These are phyloP conservation scores for Clarias batrachus DNA, from an alignment of 2,113 vertebrate species.

Conservation along the genomic window DNA sequence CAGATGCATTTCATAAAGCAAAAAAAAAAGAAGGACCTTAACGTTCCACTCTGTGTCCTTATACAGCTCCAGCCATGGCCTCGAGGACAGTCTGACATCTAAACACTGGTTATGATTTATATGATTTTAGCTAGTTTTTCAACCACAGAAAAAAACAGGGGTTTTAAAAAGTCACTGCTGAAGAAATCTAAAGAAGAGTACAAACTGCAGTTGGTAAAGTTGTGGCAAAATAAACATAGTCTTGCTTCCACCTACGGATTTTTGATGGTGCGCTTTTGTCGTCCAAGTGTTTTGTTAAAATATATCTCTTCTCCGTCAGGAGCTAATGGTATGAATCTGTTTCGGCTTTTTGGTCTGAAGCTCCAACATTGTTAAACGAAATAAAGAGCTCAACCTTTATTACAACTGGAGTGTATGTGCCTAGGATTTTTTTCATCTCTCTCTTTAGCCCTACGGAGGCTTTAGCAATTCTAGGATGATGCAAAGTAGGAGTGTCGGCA, in stretches of 20 bases:
- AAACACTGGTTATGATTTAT: neutral
- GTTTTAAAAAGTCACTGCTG: neutral
- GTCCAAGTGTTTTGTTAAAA: neutral
- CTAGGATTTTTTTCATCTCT: neutral
- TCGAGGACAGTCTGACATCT: neutral
- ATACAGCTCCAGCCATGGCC: neutral
- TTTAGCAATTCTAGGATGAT: conserved; percentile 27
- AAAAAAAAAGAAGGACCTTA: neutral
- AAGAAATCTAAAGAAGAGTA: neutral
- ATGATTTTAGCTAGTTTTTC: neutral
- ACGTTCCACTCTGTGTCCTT: neutral
- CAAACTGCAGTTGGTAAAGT: neutral
- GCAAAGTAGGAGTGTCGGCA: conserved; percentile 6
- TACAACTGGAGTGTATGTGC: neutral
- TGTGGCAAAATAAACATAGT: neutral
- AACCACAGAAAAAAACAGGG: neutral
- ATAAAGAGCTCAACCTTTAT: neutral
- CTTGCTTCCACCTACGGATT: conserved; percentile 9
- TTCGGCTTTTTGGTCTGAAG: neutral
- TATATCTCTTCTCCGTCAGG: neutral
- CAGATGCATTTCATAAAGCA: neutral
- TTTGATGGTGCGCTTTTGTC: neutral
- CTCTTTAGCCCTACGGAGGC: neutral
- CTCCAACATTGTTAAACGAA: neutral
- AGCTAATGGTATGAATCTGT: neutral